phyloP scores from a whole-genome alignment of 2,797 vertebrate species.

The Esox lucius region DNA sequence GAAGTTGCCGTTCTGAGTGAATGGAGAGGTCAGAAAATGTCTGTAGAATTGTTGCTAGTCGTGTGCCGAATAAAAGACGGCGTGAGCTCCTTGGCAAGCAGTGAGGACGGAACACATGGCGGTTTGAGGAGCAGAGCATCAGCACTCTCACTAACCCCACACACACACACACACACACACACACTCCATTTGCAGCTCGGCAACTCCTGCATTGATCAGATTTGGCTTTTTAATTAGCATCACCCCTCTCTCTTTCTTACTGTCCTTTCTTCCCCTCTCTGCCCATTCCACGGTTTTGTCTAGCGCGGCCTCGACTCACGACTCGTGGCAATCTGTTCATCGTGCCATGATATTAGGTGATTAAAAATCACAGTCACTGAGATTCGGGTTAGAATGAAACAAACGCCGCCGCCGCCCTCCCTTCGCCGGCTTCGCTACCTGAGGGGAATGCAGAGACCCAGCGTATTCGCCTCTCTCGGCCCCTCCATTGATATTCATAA shows the following conservation, averaged over 20 bases:
- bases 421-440: constrained; percentile 38
- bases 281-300: constrained; percentile 53
- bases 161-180: constrained; percentile 12
- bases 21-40: too few species aligned
- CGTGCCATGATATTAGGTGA: constrained; percentile 75
- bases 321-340: constrained; percentile 71
- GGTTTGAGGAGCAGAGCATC: not conserved
- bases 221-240: constrained; percentile 60
- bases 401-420: not conserved
- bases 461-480: constrained; percentile 19
- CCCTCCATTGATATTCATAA: constrained; percentile 63
- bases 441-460: constrained; percentile 53
- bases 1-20: too few species aligned
- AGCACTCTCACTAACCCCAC: not conserved
- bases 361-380: constrained; percentile 71
- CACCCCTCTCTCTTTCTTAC: constrained; percentile 16
- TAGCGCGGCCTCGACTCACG: constrained; percentile 49
- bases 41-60: too few species aligned
- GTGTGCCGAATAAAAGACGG: too few species aligned
- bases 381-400: constrained; percentile 56
- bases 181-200: constrained; percentile 37
- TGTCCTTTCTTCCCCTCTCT: not conserved
- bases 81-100: too few species aligned
- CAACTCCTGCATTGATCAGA: constrained; percentile 41
- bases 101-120: too few species aligned